These are phyloP conservation scores for Acanthiza pusilla DNA, from an alignment of 2,797 vertebrate species.

Conservation along the genomic window DNA sequence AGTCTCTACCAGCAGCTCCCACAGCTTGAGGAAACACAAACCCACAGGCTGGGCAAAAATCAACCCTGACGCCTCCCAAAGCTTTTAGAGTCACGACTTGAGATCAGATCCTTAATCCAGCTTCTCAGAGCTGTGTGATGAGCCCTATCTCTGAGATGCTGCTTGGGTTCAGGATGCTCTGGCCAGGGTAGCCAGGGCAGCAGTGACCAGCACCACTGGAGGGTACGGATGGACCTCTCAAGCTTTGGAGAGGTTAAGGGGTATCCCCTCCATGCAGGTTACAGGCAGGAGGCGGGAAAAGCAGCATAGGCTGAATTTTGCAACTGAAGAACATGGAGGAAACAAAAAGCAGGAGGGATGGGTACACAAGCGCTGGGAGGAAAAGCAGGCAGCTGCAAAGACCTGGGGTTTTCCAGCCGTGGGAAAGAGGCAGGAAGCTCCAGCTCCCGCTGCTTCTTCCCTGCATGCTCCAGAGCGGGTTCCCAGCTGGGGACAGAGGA, in stretches of 20 bases:
- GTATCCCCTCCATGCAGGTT: neutral
- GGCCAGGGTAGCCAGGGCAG: neutral
- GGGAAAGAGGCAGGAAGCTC: constrained; percentile 24
- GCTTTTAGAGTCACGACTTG: neutral
- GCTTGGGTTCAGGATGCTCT: neutral
- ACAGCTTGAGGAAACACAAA: neutral
- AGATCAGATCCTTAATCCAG: neutral
- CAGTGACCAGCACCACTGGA: rapidly evolving
- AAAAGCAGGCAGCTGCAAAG: neutral
- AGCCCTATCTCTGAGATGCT: neutral
- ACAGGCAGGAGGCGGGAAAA: neutral
- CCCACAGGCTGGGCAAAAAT: neutral
- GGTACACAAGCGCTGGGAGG: neutral
- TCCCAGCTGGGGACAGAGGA: constrained; percentile 32
- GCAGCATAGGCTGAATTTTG: neutral
- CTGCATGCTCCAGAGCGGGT: neutral
- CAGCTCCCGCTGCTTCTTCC: neutral
- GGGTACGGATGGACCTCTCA: rapidly evolving
- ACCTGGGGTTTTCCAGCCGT: neutral
- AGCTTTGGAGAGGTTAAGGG: neutral
- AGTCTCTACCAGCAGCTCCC: neutral
- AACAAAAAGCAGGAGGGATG: neutral
- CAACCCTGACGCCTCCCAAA: neutral
- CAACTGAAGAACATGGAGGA: neutral
- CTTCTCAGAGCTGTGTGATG: neutral